Percentiles rank a stretch among this genome's conserved stretches.
These are phyloP conservation scores for Thumatha senex DNA, from an alignment of 2,888 invertebrate species.

Conservation along the genomic window DNA sequence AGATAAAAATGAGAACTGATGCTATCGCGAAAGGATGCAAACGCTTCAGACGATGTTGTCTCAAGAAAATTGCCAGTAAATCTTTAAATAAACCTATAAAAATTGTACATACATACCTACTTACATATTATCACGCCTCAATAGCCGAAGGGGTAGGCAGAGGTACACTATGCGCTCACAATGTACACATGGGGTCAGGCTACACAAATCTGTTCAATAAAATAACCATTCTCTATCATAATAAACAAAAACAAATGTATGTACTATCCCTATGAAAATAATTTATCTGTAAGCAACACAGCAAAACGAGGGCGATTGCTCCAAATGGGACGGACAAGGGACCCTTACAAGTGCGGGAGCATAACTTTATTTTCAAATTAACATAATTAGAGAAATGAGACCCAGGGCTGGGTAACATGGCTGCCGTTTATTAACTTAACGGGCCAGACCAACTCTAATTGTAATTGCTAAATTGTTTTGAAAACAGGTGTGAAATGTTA, in stretches of 20 bases:
- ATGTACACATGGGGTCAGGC: too few relatives aligned
- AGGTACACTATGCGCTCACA: too few relatives aligned
- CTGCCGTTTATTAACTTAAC: constrained; percentile 47
- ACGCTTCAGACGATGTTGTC: constrained; percentile 6
- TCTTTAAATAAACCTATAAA: too few relatives aligned
- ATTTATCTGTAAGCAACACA: constrained; percentile 49
- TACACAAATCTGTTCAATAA: too few relatives aligned
- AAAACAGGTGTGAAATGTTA: constrained; percentile 60
- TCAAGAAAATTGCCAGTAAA: too few relatives aligned
- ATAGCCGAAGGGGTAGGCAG: too few relatives aligned
- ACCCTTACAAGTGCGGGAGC: constrained; percentile 69
- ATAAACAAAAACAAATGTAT: constrained; percentile 22
- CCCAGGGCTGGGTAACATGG: constrained; percentile 56
- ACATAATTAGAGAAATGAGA: constrained; percentile 73
- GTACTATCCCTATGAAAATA: constrained; percentile 34
- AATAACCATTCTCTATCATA: constrained; percentile 6
- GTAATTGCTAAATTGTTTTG: constrained; percentile 45
- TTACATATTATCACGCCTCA: too few relatives aligned
- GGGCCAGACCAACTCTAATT: constrained; percentile 41
- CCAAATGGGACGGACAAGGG: constrained; percentile 55
- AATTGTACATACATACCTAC: too few relatives aligned
- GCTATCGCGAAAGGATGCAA: constrained; percentile 7
- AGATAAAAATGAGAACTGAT: constrained; percentile 18
- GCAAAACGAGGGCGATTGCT: constrained; percentile 52
- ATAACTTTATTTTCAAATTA: constrained; percentile 79